Conservation (phyloP, 2,797 vertebrate genomes). For the Chelon labrosus region DNA sequence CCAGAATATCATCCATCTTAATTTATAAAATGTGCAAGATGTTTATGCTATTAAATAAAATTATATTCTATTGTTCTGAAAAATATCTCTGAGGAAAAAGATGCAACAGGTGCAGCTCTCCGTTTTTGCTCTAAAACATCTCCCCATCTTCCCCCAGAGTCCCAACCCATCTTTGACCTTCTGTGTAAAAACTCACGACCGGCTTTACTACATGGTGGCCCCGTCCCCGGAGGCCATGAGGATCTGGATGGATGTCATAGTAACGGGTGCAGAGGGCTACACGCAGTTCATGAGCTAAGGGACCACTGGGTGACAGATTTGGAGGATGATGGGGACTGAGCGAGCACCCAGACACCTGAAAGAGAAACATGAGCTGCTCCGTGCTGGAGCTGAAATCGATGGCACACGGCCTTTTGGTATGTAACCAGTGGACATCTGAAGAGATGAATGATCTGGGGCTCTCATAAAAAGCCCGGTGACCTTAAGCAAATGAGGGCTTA, state of each 20-base stretch:
- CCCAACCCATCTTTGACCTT: constrained; percentile 95
- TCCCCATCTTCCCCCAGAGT: constrained; percentile 84
- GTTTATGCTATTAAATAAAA: background rate
- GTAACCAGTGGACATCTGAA: constrained; percentile 31
- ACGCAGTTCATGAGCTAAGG: constrained; percentile 97
- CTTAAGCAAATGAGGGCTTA: constrained; percentile 56
- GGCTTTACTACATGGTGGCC: constrained; percentile 97
- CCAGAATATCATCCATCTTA: background rate
- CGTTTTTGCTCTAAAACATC: constrained; percentile 15
- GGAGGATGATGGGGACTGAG: constrained; percentile 34
- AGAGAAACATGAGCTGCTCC: constrained; percentile 36
- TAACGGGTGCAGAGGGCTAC: constrained; percentile 96
- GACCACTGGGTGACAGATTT: constrained; percentile 35
- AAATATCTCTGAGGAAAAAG: constrained; percentile 42
- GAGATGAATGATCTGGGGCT: constrained; percentile 36
- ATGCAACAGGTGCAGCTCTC: constrained; percentile 66
- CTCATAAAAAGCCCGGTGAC: constrained; percentile 43
- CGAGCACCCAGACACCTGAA: constrained; percentile 39
- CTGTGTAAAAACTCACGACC: constrained; percentile 98
- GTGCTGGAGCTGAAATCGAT: constrained; percentile 12
- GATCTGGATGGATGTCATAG: constrained; percentile 99
- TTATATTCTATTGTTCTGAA: background rate
- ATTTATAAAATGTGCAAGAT: background rate
- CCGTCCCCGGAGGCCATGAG: constrained; percentile 97
- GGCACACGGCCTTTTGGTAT: constrained; percentile 13